Evolutionary conservation across 92 coral and sea anemone species (phyloP), one percentile per base, ranked within the genome.

Genomic region (Metridium senile): DNA sequence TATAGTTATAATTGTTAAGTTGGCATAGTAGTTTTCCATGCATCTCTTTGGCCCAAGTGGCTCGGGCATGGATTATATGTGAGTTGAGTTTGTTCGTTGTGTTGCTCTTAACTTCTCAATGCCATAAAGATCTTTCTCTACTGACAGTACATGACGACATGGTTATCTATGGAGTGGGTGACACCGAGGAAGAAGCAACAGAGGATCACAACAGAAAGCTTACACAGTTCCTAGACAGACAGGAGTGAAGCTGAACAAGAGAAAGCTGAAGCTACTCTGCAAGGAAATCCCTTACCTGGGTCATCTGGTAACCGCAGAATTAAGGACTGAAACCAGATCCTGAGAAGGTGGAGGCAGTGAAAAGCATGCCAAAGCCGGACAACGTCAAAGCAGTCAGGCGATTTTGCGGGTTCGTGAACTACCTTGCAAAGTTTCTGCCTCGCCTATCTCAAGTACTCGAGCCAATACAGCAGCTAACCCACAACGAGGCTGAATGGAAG

Each of bases 351-450:
- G 58, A 77, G 19, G 89, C 77, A 0, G 66, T 85, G 2, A 17
- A 0, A 1, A 54, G 79, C 16, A 80, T 62, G 82, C 82, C 81
- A 1, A 53, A 49, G n/a, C 89, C 85, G 7, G 74, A 83, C 13
- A 30, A 78, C 23, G 71, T 87, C 2, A 77, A 87, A 43, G 79
- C 84, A 0, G 82, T 83, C 8, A 45, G 85, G 25, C 31, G 88
- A 78, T 68, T 78, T 32, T 83, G 92, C 52, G 89, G 89, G 0
- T 79, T 74, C 47, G 85, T 84, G 34, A 87, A 79, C 43, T 83
- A 87, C 49, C 74, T 87, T 10, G 83, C 88, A 21, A 83, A 64
- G 47, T 82, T 87, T 63, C 30, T 84, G 65, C 89, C 89, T 0
- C 65, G 29, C 6, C 79, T 88, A 22, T 39, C 79, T 4, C 71